These are phyloP conservation scores for Liasis olivaceus DNA, from an alignment of 2,797 vertebrate species.

Conservation along the genomic window DNA sequence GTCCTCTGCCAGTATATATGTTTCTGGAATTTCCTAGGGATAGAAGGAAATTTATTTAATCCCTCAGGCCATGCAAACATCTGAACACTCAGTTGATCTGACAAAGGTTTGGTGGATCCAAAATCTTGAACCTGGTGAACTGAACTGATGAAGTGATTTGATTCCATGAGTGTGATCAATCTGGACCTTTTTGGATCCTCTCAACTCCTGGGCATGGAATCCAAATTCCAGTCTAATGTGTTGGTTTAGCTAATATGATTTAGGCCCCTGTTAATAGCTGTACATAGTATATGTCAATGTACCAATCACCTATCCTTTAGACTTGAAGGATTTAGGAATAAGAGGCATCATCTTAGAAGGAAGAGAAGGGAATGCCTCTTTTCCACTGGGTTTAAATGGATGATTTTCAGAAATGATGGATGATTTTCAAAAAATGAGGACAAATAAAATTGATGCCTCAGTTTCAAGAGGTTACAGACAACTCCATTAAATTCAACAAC, in stretches of 20 bases:
- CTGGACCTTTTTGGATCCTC: not conserved
- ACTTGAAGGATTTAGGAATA: too few species aligned
- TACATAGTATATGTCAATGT: too few species aligned
- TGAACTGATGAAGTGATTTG: not conserved
- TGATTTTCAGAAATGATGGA: too few species aligned
- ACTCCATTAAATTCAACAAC: not conserved
- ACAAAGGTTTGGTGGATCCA: not conserved
- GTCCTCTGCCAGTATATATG: not conserved
- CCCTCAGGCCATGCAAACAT: not conserved
- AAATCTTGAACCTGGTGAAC: not conserved
- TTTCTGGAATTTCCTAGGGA: not conserved
- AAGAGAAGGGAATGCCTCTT: too few species aligned
- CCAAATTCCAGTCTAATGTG: too few species aligned
- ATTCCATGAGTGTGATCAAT: not conserved
- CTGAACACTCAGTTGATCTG: not conserved
- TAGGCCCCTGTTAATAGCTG: too few species aligned
- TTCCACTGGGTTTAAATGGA: too few species aligned
- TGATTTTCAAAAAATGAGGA: too few species aligned
- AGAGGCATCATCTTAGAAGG: too few species aligned
- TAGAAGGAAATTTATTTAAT: not conserved
- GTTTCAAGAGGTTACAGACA: not conserved
- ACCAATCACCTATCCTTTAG: too few species aligned
- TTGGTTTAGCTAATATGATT: too few species aligned
- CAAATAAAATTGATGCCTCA: not conserved
- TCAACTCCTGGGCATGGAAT: not conserved